Percentiles rank a stretch among this genome's conserved stretches.
Conservation (phyloP, 1,140 invertebrate genomes). For the Nasonia vitripennis region DNA sequence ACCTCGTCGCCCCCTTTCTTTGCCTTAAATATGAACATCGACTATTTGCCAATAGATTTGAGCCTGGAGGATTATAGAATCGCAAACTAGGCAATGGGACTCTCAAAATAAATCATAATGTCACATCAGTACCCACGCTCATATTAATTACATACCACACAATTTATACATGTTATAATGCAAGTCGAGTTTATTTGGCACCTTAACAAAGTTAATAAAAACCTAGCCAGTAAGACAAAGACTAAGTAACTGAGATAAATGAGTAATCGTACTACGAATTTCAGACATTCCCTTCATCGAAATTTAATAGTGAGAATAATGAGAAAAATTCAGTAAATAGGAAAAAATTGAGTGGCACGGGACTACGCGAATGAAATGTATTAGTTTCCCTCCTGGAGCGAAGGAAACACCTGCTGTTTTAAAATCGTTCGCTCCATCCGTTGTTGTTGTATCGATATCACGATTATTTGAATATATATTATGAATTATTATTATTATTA, state of each 20-base stretch:
- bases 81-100: conserved; percentile 17
- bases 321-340: conserved; percentile 51
- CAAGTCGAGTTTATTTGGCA: conserved; percentile 42
- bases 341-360: conserved; percentile 39
- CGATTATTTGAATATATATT: conserved; percentile 64
- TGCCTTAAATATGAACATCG: conserved; percentile 37
- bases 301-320: conserved; percentile 56
- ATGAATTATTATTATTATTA: conserved; percentile 59
- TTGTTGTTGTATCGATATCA: conserved; percentile 65
- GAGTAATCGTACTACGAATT: conserved; percentile 46
- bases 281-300: conserved; percentile 55
- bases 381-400: conserved; percentile 51
- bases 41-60: conserved; percentile 35
- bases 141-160: conserved; percentile 26
- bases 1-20: conserved; percentile 33
- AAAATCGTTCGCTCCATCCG: conserved; percentile 53
- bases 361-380: conserved; percentile 53
- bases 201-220: conserved; percentile 31
- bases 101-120: conserved; percentile 18
- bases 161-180: conserved; percentile 24
- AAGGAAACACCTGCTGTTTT: conserved; percentile 51
- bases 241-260: conserved; percentile 40
- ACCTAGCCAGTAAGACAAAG: conserved; percentile 40
- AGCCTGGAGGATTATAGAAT: conserved; percentile 26
- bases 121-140: not conserved